Evolutionary conservation across 1,140 invertebrate genomes (phyloP), one percentile per base, ranked within the genome.

Genomic region (Sitodiplosis mosellana): DNA sequence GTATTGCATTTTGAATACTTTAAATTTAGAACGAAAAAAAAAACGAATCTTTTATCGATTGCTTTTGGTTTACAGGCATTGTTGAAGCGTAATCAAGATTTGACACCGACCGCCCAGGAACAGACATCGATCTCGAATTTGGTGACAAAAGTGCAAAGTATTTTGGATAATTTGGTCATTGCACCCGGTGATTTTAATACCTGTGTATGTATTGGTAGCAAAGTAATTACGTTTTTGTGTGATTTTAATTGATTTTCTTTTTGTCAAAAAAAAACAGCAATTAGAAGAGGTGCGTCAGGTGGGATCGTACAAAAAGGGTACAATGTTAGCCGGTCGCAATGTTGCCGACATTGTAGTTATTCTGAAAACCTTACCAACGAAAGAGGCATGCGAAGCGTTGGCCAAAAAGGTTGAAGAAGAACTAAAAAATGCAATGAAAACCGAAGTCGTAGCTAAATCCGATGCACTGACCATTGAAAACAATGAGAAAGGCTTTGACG

Each of bases 251-350:
- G 43, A 21, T 20, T 40, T 41, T 45, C 17, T 40, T 11, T 36
- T 12, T 38, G 21, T 14, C 2, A 48, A 38, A 37, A 27, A 27
- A 27, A 27, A 34, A 56, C 58, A 93, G 88, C 88, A 95, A 86
- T 71, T 97, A 33, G 91, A 96, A 59, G 91, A 95, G 67, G 87
- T 95, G 0, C 72, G 91, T 12, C 88, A 93, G 70, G 91, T 97
- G 42, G 94, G 94, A 1, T 93, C 92, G 1, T 96, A 92, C 58
- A 98, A 98, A 64, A 97, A 98, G 65, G 93, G 92, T 1, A 98
- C 93, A 10, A 96, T 98, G 83, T 78, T 96, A 55, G 82, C 87
- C 6, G 90, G 90, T 1, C 85, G 92, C 58, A 94, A 93, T 63
- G 78, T 93, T 1, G 94, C 93, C 17, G 93, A 98, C 63, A 83